phyloP scores from a whole-genome alignment of 1,140 invertebrate species.

The Pseudachorutes palmiensis region DNA sequence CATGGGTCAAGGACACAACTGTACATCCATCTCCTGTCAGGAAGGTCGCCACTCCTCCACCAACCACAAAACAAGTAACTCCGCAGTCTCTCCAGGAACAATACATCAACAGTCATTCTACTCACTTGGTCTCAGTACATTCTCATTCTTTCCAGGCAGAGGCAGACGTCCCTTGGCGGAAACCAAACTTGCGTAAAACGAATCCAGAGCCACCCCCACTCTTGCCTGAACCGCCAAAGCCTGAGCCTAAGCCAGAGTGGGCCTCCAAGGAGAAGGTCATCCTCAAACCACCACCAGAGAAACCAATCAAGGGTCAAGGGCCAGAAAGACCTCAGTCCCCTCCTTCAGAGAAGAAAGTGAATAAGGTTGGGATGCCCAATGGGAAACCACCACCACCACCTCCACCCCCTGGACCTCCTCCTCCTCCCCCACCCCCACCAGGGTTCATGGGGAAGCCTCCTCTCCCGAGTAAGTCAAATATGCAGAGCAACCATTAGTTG shows the following conservation, averaged over 20 bases:
- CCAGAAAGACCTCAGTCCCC: background rate
- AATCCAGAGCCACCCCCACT: constrained; percentile 1
- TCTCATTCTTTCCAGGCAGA: background rate
- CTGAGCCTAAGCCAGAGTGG: background rate
- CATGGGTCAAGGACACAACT: constrained; percentile 4
- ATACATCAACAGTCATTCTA: background rate
- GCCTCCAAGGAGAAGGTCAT: background rate
- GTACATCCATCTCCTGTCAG: background rate
- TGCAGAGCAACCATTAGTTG: background rate
- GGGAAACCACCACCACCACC: constrained; percentile 8
- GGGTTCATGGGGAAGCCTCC: background rate
- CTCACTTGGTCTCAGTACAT: background rate
- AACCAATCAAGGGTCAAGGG: background rate
- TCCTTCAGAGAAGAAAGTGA: background rate
- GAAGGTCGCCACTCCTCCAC: background rate
- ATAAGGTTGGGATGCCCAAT: background rate
- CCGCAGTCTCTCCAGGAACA: background rate
- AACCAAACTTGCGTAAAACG: constrained; percentile 3
- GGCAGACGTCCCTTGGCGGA: constrained; percentile 5
- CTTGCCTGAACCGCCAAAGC: constrained; percentile 1
- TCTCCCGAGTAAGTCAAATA: background rate
- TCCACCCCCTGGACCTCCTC: constrained; percentile 6
- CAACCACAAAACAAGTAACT: constrained; percentile 4
- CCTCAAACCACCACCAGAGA: background rate
- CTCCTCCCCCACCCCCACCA: constrained; percentile 4